Base-by-base conservation (phyloP, 2,888 invertebrate species). In the Lutraria lutraria region DNA sequence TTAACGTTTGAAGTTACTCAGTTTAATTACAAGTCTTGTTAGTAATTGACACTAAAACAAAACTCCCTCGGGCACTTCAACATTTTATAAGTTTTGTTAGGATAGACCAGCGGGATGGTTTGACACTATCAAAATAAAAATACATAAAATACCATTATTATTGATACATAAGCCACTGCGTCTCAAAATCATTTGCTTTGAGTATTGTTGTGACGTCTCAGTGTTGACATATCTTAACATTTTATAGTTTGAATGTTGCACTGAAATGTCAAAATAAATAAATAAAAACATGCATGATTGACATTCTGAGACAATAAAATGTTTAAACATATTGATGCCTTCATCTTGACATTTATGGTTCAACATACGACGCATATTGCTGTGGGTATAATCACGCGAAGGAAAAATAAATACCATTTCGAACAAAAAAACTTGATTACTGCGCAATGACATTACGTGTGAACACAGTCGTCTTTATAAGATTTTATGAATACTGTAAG, bases 111-210 rank as follows among this genome's bases (percentile, higher is more conserved):
- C n/a, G 63, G 63, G 8, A 25, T 25, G 12, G 63, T 68, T 68
- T 76, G 76, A 76, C 76, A 76, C 34, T 76, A 76, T 76, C 76
- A 76, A 76, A 76, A 31, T 76, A 76, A 16, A 10, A 16, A 34
- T 16, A 76, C 76, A 76, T 76, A 34, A 76, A 76, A 29, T 15
- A 31, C 31, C 25, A 29, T 76, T 15, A 15, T 76, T 16, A 76
- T 76, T 76, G 76, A 76, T 56, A 13, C 34, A 76, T 76, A 12
- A 25, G 25, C 76, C 34, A 29, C 34, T 34, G 6, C 25, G 4
- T 76, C 3, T 34, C 31, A 34, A 31, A 6, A 31, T 76, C 31
- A 76, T 68, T 76, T 34, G 31, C 76, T 76, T 76, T 31, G 15
- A 76, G 19, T 34, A 31, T 31, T 76, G 6, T 31, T 19, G 29